Base-by-base conservation (phyloP, 2,888 invertebrate species). In the Congeria kusceri region DNA sequence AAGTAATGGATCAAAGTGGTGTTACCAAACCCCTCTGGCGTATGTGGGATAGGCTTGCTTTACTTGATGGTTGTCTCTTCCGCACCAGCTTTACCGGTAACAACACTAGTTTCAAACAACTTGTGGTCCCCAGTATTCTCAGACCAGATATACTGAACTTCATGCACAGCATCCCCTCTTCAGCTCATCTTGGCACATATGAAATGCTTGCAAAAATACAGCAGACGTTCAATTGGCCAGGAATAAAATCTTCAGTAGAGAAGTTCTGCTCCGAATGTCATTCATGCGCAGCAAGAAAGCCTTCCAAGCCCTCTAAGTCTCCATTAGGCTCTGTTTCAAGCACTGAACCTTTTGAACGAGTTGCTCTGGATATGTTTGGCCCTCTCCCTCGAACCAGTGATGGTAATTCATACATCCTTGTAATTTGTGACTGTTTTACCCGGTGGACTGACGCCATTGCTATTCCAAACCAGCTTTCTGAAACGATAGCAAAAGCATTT, bases 1-100 rank as follows among this genome's bases (percentile, higher is more conserved):
- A 1, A 63, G 69, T 11, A 86, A 84, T 27, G 61, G 56, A 28
- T 74, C 82, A 56, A 76, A 29, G 28, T 13, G 15, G 20, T 27
- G 32, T 9, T 25, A 27, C 29, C 28, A 68, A 68, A 62, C 68
- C 20, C 15, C 56, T 68, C 0, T 62, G 62, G 68, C 27, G 57
- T 53, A 25, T 57, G 32, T 57, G 62, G 23, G 68, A 68, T n/a
- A 67, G 74, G 25, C 39, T 75, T 11, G 18, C 0, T 11, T n/a
- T 75, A 13, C n/a, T 11, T 20, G 20, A 62, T 46, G 63, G 58
- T 28, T 27, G 67, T 20, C 29, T 74, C 9, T 68, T 61, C 13
- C 25, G 67, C 5, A 59, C n/a, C 28, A 67, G 39, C 7, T 23
- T n/a, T n/a, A 39, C 49, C 7, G 20, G 5, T 49, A 57, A 61